A percentile compares a stretch with the other conserved stretches of the same genome.
These are phyloP conservation scores for Serilophus lunatus DNA, from an alignment of 2,113 vertebrate species.

Conservation along the genomic window DNA sequence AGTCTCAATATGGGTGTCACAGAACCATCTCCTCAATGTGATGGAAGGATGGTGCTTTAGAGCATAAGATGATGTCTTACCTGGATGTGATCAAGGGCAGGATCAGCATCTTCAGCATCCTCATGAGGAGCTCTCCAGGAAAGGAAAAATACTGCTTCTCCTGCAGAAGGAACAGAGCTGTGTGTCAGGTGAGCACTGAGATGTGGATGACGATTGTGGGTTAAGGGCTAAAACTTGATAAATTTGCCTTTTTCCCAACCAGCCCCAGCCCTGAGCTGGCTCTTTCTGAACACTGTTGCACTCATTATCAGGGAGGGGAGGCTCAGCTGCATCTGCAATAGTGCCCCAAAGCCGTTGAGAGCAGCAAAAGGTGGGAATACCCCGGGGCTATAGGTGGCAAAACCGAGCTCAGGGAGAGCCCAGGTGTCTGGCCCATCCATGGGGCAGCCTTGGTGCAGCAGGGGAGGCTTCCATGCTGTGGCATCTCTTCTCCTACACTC, in stretches of 20 bases:
- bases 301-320: background rate
- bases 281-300: fast-evolving
- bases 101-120: slow-evolving; percentile 91
- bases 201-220: fast-evolving
- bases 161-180: slow-evolving; percentile 34
- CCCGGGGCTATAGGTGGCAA: background rate
- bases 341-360: fast-evolving
- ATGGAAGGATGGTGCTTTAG: background rate
- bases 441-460: background rate
- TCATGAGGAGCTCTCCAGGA: slow-evolving; percentile 89
- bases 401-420: background rate
- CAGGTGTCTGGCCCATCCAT: fast-evolving
- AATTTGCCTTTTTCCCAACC: background rate
- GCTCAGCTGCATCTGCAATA: background rate
- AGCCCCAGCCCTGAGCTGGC: background rate
- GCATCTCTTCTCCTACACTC: background rate
- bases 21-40: fast-evolving
- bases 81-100: slow-evolving; percentile 90
- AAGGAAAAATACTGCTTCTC: slow-evolving; percentile 90
- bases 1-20: background rate
- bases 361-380: background rate
- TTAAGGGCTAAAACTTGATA: background rate
- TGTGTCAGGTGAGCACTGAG: background rate
- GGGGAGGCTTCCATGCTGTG: background rate
- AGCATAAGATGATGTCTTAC: slow-evolving; percentile 48